phyloP scores from a whole-genome alignment of 1,140 invertebrate species.

The Pinna nobilis region DNA sequence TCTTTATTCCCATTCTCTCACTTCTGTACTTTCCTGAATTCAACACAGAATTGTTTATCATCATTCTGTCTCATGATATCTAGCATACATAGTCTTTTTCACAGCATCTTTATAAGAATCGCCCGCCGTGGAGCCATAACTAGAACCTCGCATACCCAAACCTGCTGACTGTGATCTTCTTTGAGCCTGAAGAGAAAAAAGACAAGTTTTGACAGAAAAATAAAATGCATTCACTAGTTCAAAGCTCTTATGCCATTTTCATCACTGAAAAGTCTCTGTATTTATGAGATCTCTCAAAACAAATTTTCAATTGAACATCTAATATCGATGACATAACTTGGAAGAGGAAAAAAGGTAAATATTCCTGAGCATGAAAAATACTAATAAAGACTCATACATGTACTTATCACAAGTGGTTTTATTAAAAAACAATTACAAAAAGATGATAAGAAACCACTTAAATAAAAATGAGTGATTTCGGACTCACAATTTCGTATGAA shows the following conservation, averaged over 20 bases:
- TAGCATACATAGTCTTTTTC: constrained; percentile 87
- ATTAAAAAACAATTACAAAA: background rate
- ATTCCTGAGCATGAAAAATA: too few species aligned
- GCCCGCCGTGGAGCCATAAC: constrained; percentile 85
- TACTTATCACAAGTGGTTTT: too few species aligned
- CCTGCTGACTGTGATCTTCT: constrained; percentile 66
- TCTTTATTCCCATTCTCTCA: background rate
- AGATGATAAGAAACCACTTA: background rate
- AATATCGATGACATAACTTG: too few species aligned
- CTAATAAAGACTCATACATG: too few species aligned
- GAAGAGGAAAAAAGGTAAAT: too few species aligned
- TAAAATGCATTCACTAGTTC: background rate
- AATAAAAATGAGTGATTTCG: background rate
- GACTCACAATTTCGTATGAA: background rate
- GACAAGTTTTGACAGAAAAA: background rate
- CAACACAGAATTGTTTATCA: constrained; percentile 1
- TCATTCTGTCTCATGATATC: constrained; percentile 74
- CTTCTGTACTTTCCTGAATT: background rate
- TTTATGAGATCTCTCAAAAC: background rate
- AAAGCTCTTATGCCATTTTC: background rate
- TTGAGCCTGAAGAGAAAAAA: constrained; percentile 49
- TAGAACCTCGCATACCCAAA: constrained; percentile 80
- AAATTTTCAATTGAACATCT: too few species aligned
- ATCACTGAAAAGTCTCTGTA: background rate
- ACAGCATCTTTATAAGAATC: constrained; percentile 94